phyloP scores from a whole-genome alignment of 2,113 vertebrate species.

The Amia ocellicauda region DNA sequence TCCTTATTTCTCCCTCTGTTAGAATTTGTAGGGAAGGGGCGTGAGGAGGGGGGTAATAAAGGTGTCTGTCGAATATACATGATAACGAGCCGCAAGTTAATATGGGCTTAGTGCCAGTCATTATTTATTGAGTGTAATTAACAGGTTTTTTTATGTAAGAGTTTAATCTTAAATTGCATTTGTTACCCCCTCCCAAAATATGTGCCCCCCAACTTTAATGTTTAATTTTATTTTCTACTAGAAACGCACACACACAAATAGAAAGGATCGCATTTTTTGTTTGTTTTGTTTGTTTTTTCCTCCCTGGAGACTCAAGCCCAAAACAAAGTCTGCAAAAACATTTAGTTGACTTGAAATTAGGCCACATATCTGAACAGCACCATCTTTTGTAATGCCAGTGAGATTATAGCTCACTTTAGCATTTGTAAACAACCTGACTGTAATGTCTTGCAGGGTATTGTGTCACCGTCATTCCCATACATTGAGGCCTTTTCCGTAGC shows the following conservation, averaged over 20 bases:
- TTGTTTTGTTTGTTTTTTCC: neutral
- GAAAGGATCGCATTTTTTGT: neutral
- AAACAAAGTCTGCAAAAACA: neutral
- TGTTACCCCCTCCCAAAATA: neutral
- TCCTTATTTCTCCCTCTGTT: neutral
- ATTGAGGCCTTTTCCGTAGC: slow-evolving; percentile 61
- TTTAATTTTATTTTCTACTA: too few species aligned
- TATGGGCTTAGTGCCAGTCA: slow-evolving; percentile 6
- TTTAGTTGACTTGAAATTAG: neutral
- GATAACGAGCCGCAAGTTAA: neutral
- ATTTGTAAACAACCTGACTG: slow-evolving; percentile 62
- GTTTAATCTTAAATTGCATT: neutral
- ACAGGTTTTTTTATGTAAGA: slow-evolving; percentile 9
- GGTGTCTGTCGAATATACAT: slow-evolving; percentile 11
- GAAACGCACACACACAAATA: too few species aligned
- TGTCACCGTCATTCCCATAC: slow-evolving; percentile 64
- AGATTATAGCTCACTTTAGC: neutral
- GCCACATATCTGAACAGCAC: neutral
- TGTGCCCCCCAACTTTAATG: too few species aligned
- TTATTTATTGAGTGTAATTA: slow-evolving; percentile 13
- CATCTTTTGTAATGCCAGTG: slow-evolving; percentile 4
- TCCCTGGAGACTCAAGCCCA: neutral
- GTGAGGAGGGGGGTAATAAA: neutral
- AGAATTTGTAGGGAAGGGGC: neutral
- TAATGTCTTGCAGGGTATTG: slow-evolving; percentile 61